These are phyloP conservation scores for Phocoena phocoena DNA, from an alignment of 2,113 vertebrate genomes.

Conservation along the genomic window DNA sequence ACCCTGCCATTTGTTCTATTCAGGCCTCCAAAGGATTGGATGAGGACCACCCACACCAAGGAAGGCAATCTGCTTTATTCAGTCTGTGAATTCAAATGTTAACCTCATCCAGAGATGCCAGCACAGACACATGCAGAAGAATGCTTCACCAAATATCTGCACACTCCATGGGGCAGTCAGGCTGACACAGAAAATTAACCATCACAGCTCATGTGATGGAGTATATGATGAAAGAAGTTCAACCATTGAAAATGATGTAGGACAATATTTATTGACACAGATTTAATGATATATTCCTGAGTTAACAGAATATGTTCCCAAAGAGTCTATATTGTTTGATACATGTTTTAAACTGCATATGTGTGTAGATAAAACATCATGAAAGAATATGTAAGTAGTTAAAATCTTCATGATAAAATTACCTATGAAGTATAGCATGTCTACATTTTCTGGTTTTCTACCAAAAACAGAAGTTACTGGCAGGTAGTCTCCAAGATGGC, in stretches of 20 bases:
- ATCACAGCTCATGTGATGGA: not conserved
- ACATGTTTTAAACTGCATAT: not conserved
- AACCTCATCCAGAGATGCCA: not conserved
- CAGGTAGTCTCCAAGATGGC: not conserved
- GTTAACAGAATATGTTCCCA: not conserved
- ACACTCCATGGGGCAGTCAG: not conserved
- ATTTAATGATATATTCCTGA: not conserved
- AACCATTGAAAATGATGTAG: not conserved
- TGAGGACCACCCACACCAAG: not conserved
- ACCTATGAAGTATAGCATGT: not conserved
- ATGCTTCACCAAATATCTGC: not conserved
- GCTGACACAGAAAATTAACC: not conserved
- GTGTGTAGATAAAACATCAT: not conserved
- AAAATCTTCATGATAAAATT: not conserved
- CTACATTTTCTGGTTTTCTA: not conserved
- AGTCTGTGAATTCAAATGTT: not conserved
- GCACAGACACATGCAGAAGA: not conserved
- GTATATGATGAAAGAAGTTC: not conserved
- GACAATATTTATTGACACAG: not conserved
- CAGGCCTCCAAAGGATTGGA: not conserved
- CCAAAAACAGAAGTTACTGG: not conserved
- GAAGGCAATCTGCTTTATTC: not conserved
- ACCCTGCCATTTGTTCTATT: not conserved
- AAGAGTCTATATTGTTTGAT: not conserved
- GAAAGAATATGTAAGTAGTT: not conserved